These are phyloP conservation scores for Pycnonotus jocosus DNA, from an alignment of 2,113 vertebrate genomes.

Conservation along the genomic window DNA sequence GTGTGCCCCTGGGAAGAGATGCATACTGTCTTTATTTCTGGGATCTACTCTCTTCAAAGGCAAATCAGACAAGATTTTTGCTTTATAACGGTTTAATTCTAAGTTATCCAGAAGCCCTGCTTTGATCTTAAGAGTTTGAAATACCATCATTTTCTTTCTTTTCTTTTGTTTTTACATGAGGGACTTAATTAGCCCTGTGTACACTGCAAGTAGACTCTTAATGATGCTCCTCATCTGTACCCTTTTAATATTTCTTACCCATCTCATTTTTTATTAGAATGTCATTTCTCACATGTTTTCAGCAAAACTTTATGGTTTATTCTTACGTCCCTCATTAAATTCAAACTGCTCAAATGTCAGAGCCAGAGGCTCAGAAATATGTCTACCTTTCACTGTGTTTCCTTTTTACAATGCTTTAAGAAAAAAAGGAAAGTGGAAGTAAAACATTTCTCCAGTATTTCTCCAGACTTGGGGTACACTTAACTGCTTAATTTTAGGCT, in stretches of 20 bases:
- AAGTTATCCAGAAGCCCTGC: background rate
- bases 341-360: background rate
- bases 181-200: background rate
- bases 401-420: background rate
- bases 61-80: background rate
- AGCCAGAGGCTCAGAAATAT: background rate
- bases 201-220: background rate
- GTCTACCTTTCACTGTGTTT: background rate
- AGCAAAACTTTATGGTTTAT: background rate
- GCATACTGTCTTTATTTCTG: background rate
- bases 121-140: background rate
- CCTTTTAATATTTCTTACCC: background rate
- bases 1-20: background rate
- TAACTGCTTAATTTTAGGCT: background rate
- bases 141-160: background rate
- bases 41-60: background rate
- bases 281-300: background rate
- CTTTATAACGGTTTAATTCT: background rate
- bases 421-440: background rate
- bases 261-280: background rate
- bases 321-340: background rate
- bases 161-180: background rate
- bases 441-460: background rate
- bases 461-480: background rate
- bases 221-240: background rate